These are phyloP conservation scores for Todus mexicanus DNA, from an alignment of 2,797 vertebrate genomes.

Conservation along the genomic window DNA sequence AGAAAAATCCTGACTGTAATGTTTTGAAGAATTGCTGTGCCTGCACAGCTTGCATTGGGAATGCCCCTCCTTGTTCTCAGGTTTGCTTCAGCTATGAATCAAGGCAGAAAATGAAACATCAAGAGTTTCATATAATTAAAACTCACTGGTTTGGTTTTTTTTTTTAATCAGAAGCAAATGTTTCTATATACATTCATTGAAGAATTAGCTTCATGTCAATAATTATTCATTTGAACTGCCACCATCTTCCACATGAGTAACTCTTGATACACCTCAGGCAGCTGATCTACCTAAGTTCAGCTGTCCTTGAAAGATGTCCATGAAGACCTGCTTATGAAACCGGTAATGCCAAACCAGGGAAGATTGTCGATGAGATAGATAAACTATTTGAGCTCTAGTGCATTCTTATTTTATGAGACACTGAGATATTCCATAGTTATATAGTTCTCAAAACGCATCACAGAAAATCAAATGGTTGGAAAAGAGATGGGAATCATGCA, in stretches of 20 bases:
- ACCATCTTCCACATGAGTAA: neutral
- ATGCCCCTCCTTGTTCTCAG: neutral
- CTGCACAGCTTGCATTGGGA: neutral
- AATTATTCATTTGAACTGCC: neutral
- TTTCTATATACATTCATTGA: neutral
- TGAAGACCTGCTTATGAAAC: neutral
- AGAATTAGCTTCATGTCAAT: neutral
- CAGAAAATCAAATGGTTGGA: neutral
- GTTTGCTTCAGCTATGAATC: neutral
- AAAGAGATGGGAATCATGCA: neutral
- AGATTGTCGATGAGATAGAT: neutral
- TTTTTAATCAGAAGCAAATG: neutral
- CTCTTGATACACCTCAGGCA: neutral
- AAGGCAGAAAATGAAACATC: neutral
- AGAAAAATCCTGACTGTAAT: neutral
- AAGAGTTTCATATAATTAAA: neutral
- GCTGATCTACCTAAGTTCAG: neutral
- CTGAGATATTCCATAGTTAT: too few relatives aligned
- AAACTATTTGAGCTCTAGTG: neutral
- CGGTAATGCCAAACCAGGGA: neutral
- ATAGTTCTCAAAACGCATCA: neutral
- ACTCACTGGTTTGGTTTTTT: neutral
- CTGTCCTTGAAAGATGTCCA: neutral
- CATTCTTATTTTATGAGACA: neutral
- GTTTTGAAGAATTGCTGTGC: neutral